Percentiles rank a stretch among this genome's conserved stretches.
These are phyloP conservation scores for Brachynemurus nebulosus DNA, from an alignment of 2,888 invertebrate species.

Conservation along the genomic window DNA sequence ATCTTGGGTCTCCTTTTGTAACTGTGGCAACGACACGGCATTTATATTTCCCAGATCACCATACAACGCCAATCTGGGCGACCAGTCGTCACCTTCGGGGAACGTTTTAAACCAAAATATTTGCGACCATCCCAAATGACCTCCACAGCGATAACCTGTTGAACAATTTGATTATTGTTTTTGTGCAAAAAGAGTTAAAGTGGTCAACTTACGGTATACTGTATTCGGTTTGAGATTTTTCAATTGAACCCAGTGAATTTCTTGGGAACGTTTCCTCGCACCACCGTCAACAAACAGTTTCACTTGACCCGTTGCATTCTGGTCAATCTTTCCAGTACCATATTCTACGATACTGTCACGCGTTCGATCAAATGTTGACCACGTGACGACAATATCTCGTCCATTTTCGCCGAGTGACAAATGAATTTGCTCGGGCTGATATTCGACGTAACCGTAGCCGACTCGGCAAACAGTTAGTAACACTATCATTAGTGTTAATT, in stretches of 20 bases:
- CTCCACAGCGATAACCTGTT: slow-evolving; percentile 59
- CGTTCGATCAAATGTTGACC: slow-evolving; percentile 64
- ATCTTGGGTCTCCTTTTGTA: slow-evolving; percentile 62
- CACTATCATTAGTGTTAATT: too few relatives aligned
- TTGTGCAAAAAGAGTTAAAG: neutral
- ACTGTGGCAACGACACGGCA: slow-evolving; percentile 55
- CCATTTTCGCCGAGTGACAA: slow-evolving; percentile 48
- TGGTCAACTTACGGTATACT: slow-evolving; percentile 34
- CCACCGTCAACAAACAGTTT: slow-evolving; percentile 56
- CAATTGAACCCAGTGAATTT: slow-evolving; percentile 54
- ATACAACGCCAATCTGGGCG: slow-evolving; percentile 61
- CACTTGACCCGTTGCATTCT: slow-evolving; percentile 36
- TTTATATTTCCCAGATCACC: slow-evolving; percentile 83
- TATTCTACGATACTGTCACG: slow-evolving; percentile 57
- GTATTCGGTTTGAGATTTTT: slow-evolving; percentile 38
- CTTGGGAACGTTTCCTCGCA: slow-evolving; percentile 39
- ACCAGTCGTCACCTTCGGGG: slow-evolving; percentile 50
- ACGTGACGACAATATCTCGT: slow-evolving; percentile 63
- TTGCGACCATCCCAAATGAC: slow-evolving; percentile 58
- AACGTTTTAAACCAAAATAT: slow-evolving; percentile 54
- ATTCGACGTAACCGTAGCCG: slow-evolving; percentile 27
- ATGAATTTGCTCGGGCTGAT: slow-evolving; percentile 56
- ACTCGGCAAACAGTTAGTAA: too few relatives aligned
- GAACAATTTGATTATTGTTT: slow-evolving; percentile 4
- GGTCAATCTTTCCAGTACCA: slow-evolving; percentile 40